Evolutionary conservation across 2,797 vertebrate species (phyloP).

Genomic region (Eutrigla gurnardus): DNA sequence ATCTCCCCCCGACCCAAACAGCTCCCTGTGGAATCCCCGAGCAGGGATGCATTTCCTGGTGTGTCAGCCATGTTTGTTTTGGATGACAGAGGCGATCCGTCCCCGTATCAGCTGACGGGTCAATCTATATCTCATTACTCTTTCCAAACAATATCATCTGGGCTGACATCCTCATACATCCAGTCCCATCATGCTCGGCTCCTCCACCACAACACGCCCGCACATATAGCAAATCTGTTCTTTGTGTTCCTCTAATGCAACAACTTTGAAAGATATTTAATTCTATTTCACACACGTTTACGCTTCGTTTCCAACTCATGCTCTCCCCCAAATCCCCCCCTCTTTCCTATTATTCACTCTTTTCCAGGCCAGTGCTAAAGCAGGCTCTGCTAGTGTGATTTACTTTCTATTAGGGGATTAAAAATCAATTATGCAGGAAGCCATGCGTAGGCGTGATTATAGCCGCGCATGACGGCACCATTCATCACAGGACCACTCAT

Average conservation of each 20-base stretch:
- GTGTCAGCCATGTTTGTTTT: constrained; percentile 74
- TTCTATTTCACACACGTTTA: constrained; percentile 53
- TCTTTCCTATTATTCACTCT: constrained; percentile 59
- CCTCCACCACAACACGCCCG: constrained; percentile 5
- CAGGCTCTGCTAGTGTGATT: constrained; percentile 84
- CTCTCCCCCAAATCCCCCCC: constrained; percentile 35
- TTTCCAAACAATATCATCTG: constrained; percentile 75
- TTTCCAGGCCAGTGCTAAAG: constrained; percentile 66
- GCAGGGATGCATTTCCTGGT: constrained; percentile 34
- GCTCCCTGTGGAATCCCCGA: constrained; percentile 4
- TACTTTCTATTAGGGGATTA: constrained; percentile 90
- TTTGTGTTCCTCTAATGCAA: constrained; percentile 15
- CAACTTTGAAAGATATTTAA: constrained; percentile 46
- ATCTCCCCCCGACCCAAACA: constrained; percentile 2
- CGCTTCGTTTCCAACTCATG: constrained; percentile 60
- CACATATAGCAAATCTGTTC: constrained; percentile 8
- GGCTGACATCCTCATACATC: constrained; percentile 59
- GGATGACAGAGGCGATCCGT: constrained; percentile 76
- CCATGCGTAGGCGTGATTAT: constrained; percentile 87
- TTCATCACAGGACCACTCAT: constrained; percentile 86
- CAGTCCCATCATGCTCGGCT: constrained; percentile 25
- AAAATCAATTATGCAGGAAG: constrained; percentile 90
- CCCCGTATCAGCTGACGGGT: constrained; percentile 66
- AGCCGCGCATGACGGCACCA: constrained; percentile 82
- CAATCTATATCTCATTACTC: constrained; percentile 83